These are phyloP conservation scores for Ctenochaetus hawaiiensis DNA, from an alignment of 2,797 vertebrate species.

Conservation along the genomic window DNA sequence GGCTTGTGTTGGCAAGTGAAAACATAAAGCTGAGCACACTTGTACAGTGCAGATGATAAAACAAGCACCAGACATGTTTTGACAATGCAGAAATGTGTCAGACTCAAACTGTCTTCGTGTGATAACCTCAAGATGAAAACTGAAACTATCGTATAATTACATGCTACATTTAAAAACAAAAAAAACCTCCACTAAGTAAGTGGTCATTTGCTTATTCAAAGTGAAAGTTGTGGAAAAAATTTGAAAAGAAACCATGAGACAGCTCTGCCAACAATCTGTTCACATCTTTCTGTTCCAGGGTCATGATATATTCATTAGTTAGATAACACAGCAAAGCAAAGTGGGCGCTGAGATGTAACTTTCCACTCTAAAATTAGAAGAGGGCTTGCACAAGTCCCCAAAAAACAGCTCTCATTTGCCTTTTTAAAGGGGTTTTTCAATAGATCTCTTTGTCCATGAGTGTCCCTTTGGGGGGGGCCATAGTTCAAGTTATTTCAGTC, in stretches of 20 bases:
- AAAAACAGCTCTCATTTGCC: slow-evolving; percentile 33
- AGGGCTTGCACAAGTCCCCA: slow-evolving; percentile 17
- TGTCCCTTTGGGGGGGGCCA: slow-evolving; percentile 11
- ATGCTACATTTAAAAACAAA: slow-evolving; percentile 32
- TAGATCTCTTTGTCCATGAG: slow-evolving; percentile 17
- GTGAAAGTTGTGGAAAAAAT: slow-evolving; percentile 25
- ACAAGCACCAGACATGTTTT: slow-evolving; percentile 61
- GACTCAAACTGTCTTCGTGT: slow-evolving; percentile 6
- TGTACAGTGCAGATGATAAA: slow-evolving; percentile 32
- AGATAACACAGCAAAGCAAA: slow-evolving; percentile 45
- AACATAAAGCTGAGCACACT: slow-evolving; percentile 42
- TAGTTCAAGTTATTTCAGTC: slow-evolving; percentile 26
- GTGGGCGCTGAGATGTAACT: slow-evolving; percentile 42
- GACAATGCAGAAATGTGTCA: slow-evolving; percentile 36
- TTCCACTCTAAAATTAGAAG: slow-evolving; percentile 54
- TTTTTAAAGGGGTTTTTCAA: slow-evolving; percentile 32
- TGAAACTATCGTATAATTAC: slow-evolving; percentile 18
- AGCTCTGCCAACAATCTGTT: slow-evolving; percentile 31
- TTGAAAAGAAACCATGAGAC: slow-evolving; percentile 30
- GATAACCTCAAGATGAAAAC: slow-evolving; percentile 31
- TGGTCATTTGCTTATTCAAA: slow-evolving; percentile 21
- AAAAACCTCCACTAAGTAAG: slow-evolving; percentile 17
- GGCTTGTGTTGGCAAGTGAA: slow-evolving; percentile 63
- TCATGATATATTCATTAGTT: slow-evolving; percentile 59
- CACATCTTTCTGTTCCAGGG: slow-evolving; percentile 26